Base-by-base conservation (phyloP, 1,140 invertebrate species). In the Rhagoletis zephyria region DNA sequence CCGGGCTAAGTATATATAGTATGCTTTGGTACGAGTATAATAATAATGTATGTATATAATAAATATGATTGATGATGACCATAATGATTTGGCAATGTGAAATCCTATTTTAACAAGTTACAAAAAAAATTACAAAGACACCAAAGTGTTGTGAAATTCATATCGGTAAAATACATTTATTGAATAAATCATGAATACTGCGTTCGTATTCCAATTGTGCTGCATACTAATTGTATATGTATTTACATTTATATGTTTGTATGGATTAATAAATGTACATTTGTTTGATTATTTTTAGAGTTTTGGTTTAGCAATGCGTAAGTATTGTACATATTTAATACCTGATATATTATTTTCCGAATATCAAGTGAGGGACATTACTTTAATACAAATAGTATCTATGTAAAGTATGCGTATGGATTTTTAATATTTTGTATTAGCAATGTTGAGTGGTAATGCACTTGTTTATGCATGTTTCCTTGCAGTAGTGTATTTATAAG, bases 101-200 rank as follows among this genome's bases (percentile, higher is more conserved):
- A 30, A 30, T 30, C 30, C 30, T 30, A 30, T 30, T 30, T 30
- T 30, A 30, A 30, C 30, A 30, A 30, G 30, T 30, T 30, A 30
- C 30, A 30, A 30, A 30, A 30, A 30, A 30, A 30, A 30, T 30
- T 30, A 30, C 30, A 10, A 7, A 56, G 51, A 56, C 2, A 56
- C 10, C 51, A 9, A 45, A 45, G 3, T 70, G 42, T 74, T 74
- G 42, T 74, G 67, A 74, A 74, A 45, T 48, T 74, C 67, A 74
- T 74, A 74, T 74, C 40, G 67, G 67, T 74, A 74, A 74, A 74
- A 74, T 74, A 74, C 67, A 74, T 74, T 74, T 74, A 74, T 74
- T 74, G 67, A 74, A 74, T 74, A 74, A 74, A 74, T 74, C 67
- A 74, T 42, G 67, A 74, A 74, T 74, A 74, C 67, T 16, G 4